phyloP scores from a whole-genome alignment of 2,113 vertebrate genomes.

The Chaenogobius annularis region DNA sequence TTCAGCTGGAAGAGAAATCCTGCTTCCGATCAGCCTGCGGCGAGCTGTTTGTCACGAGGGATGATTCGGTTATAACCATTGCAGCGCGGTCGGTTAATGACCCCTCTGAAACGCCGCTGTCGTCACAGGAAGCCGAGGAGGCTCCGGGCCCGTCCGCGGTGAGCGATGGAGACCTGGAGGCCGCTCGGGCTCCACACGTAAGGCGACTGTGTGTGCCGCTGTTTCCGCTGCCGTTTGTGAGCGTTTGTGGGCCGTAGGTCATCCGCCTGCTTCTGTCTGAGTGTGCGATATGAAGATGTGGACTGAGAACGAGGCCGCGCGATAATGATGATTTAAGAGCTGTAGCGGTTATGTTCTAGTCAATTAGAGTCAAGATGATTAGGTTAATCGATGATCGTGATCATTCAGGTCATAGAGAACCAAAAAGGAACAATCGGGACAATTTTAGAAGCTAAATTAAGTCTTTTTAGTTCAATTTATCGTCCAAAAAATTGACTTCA shows the following conservation, averaged over 20 bases:
- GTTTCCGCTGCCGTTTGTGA: slow-evolving; percentile 4
- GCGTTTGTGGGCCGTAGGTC: neutral
- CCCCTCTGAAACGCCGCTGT: slow-evolving; percentile 44
- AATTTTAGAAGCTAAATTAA: no score
- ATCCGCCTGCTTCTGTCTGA: neutral
- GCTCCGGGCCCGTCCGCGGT: slow-evolving; percentile 31
- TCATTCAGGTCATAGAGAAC: no score
- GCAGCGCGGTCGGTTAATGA: neutral
- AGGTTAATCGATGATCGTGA: no score
- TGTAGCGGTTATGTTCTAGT: no score
- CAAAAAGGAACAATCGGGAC: no score
- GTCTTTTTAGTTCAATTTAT: no score
- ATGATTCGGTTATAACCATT: neutral
- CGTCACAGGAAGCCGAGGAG: slow-evolving; percentile 68
- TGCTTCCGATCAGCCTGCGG: neutral
- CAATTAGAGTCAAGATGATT: no score
- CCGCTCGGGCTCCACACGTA: slow-evolving; percentile 70
- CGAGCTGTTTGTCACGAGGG: neutral
- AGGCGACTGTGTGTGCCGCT: slow-evolving; percentile 49
- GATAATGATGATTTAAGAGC: no score
- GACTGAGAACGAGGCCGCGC: no score
- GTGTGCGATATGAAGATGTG: neutral
- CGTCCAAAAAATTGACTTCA: no score
- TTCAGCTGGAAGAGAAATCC: no score
- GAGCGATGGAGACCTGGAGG: slow-evolving; percentile 55